Base-by-base conservation (phyloP, 2,888 invertebrate species). In the Ischnus inquisitorius region DNA sequence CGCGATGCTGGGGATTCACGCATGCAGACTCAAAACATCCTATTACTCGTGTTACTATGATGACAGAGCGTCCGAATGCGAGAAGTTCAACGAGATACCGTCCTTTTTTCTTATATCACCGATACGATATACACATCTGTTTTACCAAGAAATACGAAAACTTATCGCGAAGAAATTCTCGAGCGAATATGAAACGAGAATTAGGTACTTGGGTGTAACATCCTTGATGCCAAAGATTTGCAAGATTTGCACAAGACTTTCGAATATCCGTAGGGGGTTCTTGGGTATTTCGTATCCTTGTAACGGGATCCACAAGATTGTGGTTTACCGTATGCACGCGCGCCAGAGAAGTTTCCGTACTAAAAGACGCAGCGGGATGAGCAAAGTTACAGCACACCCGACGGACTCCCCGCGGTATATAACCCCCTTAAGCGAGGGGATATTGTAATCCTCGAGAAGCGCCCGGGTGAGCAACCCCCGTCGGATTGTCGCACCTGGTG, bases 401-500 rank as follows among this genome's bases (percentile, higher is more conserved):
- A 46, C 75, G 48, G 65, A 74, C 46, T 79, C 65, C 25, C 54
- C 39, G 64, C 22, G 28, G 75, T 22, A 69, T 41, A 48, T 48
- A 41, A 41, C 43, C 71, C 46, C 64, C 75, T 81, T 65, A 71
- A 16, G 68, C 41, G 74, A 79, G 84, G 75, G 57, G 57, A 25
- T 25, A 25, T 79, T 82, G 79, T 84, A 84, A 84, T 84, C 84
- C 84, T 81, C 43, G 69, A 46, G 75, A 79, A 84, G 79, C 80
- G 72, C 77, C 74, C 28, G 60, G 60, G 72, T 60, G 74, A 46
- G 57, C 46, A 78, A 64, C 69, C 69, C 69, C 79, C 75, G 41
- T 65, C 82, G 82, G 75, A 22, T 71, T 62, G 71, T 74, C 51
- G 79, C 87, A 87, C 87, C 87, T 87, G 87, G 87, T 83, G 67